phyloP scores from a whole-genome alignment of 2,888 invertebrate genomes.

The Oasisia sp. region DNA sequence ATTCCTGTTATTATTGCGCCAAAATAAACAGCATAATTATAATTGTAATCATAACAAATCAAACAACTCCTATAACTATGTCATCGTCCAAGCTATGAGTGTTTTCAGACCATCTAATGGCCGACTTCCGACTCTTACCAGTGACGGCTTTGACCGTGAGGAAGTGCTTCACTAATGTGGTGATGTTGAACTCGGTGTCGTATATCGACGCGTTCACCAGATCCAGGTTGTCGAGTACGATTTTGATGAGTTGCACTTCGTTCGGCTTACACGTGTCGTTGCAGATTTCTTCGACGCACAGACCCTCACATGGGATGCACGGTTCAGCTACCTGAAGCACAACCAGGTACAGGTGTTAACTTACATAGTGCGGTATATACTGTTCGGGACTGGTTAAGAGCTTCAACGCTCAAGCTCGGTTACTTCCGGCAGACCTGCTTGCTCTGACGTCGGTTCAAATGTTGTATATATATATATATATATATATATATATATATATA shows the following conservation, averaged over 20 bases:
- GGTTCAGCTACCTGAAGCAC: not conserved
- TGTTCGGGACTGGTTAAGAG: too few relatives aligned
- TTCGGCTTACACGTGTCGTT: not conserved
- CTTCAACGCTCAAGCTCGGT: too few relatives aligned
- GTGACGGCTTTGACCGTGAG: not conserved
- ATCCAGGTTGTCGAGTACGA: not conserved
- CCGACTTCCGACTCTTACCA: not conserved
- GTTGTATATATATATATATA: not conserved
- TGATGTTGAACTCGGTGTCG: not conserved
- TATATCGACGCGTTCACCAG: not conserved
- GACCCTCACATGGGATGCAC: not conserved
- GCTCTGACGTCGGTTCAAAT: not conserved
- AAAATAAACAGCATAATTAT: too few relatives aligned
- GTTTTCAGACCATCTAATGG: not conserved
- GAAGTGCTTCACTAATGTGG: not conserved
- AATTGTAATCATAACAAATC: too few relatives aligned
- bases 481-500: not conserved
- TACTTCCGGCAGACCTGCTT: too few relatives aligned
- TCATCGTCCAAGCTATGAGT: not conserved
- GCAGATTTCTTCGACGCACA: not conserved
- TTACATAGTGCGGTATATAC: too few relatives aligned
- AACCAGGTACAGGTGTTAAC: not conserved
- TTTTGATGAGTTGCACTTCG: not conserved
- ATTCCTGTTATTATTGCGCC: too few relatives aligned
- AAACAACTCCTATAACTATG: too few relatives aligned